Conservation (phyloP, 2,113 vertebrate genomes). For the Hylia prasina region DNA sequence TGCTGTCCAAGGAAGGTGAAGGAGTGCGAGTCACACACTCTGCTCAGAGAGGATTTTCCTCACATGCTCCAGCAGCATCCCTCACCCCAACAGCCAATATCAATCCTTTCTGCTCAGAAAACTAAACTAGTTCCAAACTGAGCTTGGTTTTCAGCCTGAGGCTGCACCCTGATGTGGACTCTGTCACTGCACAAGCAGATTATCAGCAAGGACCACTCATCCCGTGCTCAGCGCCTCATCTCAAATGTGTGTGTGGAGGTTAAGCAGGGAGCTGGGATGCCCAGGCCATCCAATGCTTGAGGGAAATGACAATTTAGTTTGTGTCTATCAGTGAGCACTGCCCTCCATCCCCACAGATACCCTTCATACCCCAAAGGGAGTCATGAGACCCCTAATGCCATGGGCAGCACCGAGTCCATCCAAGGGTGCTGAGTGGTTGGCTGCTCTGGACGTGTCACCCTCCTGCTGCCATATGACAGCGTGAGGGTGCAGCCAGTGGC, state of each 20-base stretch:
- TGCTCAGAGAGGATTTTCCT: not conserved
- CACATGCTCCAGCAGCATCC: not conserved
- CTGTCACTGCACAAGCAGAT: not conserved
- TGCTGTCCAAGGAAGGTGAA: not conserved
- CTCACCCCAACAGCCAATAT: not conserved
- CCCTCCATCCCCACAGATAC: not conserved
- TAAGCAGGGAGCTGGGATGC: not conserved
- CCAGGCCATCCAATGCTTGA: not conserved
- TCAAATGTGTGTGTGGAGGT: not conserved
- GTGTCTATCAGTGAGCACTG: not conserved
- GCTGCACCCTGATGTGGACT: not conserved
- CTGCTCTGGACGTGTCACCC: not conserved
- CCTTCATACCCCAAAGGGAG: not conserved
- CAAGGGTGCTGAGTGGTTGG: not conserved
- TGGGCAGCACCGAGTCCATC: fast-evolving
- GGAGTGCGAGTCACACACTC: fast-evolving
- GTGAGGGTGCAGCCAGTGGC: not conserved
- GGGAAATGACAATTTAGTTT: not conserved
- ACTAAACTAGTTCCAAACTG: not conserved
- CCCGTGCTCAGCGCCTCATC: not conserved
- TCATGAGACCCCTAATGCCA: fast-evolving
- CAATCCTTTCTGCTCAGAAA: not conserved
- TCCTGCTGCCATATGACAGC: not conserved
- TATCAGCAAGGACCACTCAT: not conserved
- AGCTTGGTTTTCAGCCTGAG: not conserved